These are phyloP conservation scores for Mallateleia sp. DNA, from an alignment of 2,888 invertebrate genomes.

Conservation along the genomic window DNA sequence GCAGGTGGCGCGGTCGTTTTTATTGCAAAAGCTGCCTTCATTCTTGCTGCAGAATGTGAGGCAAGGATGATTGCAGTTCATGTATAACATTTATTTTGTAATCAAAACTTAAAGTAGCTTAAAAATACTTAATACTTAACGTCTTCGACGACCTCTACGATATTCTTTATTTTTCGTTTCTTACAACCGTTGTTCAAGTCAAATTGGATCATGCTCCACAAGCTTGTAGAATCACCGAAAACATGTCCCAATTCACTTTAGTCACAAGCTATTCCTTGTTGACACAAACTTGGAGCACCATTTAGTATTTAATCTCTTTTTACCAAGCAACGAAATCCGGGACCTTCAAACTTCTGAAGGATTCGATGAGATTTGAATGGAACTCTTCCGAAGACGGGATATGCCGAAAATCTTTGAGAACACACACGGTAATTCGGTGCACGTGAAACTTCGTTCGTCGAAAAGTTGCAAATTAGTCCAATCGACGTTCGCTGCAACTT, in stretches of 20 bases:
- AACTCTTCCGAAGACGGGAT: not conserved
- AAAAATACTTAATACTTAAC: too few species aligned
- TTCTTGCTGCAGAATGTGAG: too few species aligned
- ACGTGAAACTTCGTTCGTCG: constrained; percentile 5
- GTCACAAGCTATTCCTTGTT: constrained; percentile 5
- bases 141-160: too few species aligned
- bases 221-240: not conserved
- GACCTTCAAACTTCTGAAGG: constrained; percentile 34
- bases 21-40: too few species aligned
- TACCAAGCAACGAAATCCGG: constrained; percentile 8
- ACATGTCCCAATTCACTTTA: not conserved
- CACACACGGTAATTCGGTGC: not conserved
- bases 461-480: constrained; percentile 20
- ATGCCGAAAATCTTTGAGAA: constrained; percentile 1
- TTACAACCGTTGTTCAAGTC: too few species aligned
- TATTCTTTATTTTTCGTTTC: too few species aligned
- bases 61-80: too few species aligned
- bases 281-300: constrained; percentile 5
- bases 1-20: too few species aligned
- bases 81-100: too few species aligned
- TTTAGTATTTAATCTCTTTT: constrained; percentile 22
- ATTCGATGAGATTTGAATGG: constrained; percentile 13
- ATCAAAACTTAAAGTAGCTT: too few species aligned
- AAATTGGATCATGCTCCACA: not conserved
- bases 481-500: too few species aligned